Conservation (phyloP, 1,140 invertebrate species). For the Drosophila seguyi region DNA sequence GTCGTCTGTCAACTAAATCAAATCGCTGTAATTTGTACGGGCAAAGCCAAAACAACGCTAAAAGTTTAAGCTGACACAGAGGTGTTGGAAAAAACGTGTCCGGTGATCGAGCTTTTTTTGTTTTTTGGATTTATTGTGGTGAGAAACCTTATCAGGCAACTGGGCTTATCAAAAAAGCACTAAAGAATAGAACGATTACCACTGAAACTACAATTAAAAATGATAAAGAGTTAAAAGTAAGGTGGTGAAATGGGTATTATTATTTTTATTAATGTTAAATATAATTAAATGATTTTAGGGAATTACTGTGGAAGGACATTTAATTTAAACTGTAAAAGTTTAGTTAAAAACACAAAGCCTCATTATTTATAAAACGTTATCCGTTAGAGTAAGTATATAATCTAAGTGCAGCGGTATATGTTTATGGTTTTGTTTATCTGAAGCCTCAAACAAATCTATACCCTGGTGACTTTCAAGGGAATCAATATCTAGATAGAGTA, state of each 20-base stretch:
- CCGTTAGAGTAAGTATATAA: no score
- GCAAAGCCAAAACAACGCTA: slow-evolving; percentile 5
- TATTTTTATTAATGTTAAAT: neutral
- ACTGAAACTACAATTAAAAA: neutral
- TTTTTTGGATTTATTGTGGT: neutral
- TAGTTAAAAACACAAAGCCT: neutral
- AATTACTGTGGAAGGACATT: no score
- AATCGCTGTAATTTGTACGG: neutral
- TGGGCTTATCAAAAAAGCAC: neutral
- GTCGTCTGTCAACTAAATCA: slow-evolving; percentile 41
- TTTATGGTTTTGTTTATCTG: neutral
- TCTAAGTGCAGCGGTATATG: neutral
- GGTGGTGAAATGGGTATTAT: neutral
- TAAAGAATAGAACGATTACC: neutral
- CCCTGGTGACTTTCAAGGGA: neutral
- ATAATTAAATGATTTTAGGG: neutral
- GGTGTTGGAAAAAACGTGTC: slow-evolving; percentile 27
- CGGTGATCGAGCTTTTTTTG: slow-evolving; percentile 27
- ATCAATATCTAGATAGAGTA: neutral
- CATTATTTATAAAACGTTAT: neutral
- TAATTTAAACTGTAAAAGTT: neutral
- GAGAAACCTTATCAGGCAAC: slow-evolving; percentile 11
- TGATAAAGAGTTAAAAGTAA: no score
- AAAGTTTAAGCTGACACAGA: slow-evolving; percentile 39
- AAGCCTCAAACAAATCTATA: neutral